These are phyloP conservation scores for Balaeniceps rex DNA, from an alignment of 2,113 vertebrate genomes.

Conservation along the genomic window DNA sequence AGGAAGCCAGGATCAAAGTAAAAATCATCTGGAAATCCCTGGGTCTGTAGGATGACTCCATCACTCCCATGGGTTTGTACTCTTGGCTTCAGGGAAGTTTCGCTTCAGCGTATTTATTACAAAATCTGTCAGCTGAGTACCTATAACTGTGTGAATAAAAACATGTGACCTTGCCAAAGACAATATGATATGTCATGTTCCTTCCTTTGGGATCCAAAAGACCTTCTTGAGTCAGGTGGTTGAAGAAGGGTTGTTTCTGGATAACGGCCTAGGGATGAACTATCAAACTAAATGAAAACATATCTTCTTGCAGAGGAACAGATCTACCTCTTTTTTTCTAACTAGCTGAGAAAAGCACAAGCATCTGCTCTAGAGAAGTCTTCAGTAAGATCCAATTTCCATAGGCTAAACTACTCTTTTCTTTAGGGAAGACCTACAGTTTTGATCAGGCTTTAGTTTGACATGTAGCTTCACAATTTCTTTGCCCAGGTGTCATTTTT, in stretches of 20 bases:
- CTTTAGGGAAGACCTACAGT: background rate
- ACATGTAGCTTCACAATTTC: background rate
- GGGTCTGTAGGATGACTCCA: background rate
- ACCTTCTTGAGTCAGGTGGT: background rate
- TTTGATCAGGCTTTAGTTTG: background rate
- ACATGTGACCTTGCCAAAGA: background rate
- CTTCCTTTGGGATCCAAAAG: background rate
- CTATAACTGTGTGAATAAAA: background rate
- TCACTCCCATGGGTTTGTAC: background rate
- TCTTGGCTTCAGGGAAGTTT: background rate
- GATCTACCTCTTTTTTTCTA: background rate
- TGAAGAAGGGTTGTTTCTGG: background rate
- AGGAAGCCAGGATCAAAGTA: constrained; percentile 10
- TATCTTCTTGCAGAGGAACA: background rate
- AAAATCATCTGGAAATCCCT: constrained; percentile 8
- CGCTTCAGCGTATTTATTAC: background rate
- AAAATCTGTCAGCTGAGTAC: background rate
- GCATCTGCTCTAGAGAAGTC: background rate
- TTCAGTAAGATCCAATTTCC: background rate
- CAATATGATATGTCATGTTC: background rate
- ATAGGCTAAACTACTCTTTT: background rate
- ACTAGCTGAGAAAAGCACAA: background rate
- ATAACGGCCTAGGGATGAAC: background rate
- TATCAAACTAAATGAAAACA: background rate
- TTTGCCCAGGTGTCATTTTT: background rate